Evolutionary conservation across 2,113 vertebrate species (phyloP), one percentile per base, ranked within the genome.

Genomic region (Cisticola juncidis): DNA sequence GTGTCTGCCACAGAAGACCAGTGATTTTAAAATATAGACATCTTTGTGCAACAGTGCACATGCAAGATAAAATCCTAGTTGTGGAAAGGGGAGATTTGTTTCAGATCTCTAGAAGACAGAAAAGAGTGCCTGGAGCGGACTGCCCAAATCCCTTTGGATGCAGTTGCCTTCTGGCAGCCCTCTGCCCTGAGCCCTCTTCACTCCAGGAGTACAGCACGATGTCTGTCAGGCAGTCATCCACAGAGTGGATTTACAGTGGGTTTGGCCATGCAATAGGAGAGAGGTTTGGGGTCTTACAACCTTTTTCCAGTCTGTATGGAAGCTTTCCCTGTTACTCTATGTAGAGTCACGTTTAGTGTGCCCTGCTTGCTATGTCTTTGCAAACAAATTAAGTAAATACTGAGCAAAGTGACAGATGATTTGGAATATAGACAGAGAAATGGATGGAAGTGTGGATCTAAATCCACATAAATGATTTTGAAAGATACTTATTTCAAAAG

Each of bases 151-250:
- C 15, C 5, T 66, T 79, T 91, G 78, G n/a, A 73, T 89, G 47
- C 35, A 78, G 1, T 33, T 78, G 56, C 33, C 22, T 66, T 72
- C 50, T 86, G 58, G 15, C 50, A 23, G 6, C 29, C 51, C 14
- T 44, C 58, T 90, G 24, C 33, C 38, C 47, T 2, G 1, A 64
- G 33, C 22, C 56, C 9, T 53, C 36, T 47, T 64, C 26, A 14
- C 14, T 35, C 35, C 44, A 2, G 19, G 15, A 56, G 40, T 36
- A 23, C 60, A 60, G 33, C 44, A 38, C 1, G 0, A 11, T 31
- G 19, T 56, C 48, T 94, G 38, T 51, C 57, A 68, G 65, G 44
- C 56, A 77, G 40, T 36, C 56, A 42, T 57, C 25, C 76, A 48
- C 0, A 0, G n/a, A 45, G 14, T 28, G 20, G 40, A 54, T 91